These are phyloP conservation scores for Icerya purchasi DNA, from an alignment of 2,888 invertebrate species.

Conservation along the genomic window DNA sequence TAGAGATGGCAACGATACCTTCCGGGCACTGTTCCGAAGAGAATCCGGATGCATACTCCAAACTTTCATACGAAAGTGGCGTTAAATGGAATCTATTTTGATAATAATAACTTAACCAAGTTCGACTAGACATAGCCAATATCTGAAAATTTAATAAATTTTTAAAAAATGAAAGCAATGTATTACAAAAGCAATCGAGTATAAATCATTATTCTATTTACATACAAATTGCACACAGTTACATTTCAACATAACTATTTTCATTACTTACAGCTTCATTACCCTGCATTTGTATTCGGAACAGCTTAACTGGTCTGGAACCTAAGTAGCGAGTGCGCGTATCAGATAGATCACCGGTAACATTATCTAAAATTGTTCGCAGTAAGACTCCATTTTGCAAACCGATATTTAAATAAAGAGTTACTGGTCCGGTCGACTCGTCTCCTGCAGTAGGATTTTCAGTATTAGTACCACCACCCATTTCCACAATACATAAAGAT, in stretches of 20 bases:
- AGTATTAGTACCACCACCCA: slow-evolving; percentile 48
- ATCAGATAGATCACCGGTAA: slow-evolving; percentile 89
- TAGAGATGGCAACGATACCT: slow-evolving; percentile 96
- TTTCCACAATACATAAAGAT: slow-evolving; percentile 88
- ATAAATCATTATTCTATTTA: no score
- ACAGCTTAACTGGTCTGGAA: slow-evolving; percentile 83
- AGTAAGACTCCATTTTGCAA: slow-evolving; percentile 87
- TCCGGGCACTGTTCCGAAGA: slow-evolving; percentile 91
- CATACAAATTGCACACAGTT: no score
- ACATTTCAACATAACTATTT: neutral
- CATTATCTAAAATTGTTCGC: slow-evolving; percentile 81
- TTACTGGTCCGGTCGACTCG: slow-evolving; percentile 32
- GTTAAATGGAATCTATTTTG: slow-evolving; percentile 91
- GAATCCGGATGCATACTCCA: slow-evolving; percentile 96
- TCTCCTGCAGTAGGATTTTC: slow-evolving; percentile 28
- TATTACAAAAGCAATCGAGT: no score
- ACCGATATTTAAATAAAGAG: slow-evolving; percentile 87
- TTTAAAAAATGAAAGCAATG: neutral
- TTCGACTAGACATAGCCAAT: slow-evolving; percentile 88
- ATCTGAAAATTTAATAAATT: slow-evolving; percentile 27
- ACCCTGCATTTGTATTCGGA: slow-evolving; percentile 86
- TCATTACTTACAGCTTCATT: slow-evolving; percentile 73
- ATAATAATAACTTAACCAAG: slow-evolving; percentile 96
- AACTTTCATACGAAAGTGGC: slow-evolving; percentile 82
- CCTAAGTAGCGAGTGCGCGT: slow-evolving; percentile 93